Base-by-base conservation (phyloP, 2,888 invertebrate genomes). In the Torymus tubicola region DNA sequence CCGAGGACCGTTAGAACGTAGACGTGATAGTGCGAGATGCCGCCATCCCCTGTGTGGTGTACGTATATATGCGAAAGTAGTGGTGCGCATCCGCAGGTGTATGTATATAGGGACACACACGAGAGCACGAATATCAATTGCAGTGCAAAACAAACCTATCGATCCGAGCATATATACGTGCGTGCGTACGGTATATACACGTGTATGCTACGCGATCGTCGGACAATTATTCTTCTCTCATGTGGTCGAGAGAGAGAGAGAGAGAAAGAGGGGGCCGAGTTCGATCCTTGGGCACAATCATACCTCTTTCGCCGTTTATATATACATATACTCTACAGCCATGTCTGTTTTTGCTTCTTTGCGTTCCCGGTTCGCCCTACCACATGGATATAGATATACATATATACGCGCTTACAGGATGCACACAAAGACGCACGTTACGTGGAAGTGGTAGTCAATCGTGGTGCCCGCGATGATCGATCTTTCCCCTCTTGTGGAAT, bases 381-480 rank as follows among this genome's bases (percentile, higher is more conserved):
- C 13, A 50, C 13, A 1, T 18, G 16, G 67, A 10, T 69, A 14
- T 16, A 18, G 14, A 16, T 21, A 11, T 12, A 12, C n/a, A 2
- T 21, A n/a, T 21, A 21, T 11, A 4, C 61, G 50, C 10, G 64
- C 50, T 16, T 14, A 16, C 21, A 65, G 31, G n/a, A 12, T 24
- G 31, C 2, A 63, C 61, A 61, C 61, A 72, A 63, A 72, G 24
- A 60, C 52, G 60, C 75, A 68, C 60, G 52, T 67, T 75, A 68
- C 68, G 60, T 75, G 75, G 67, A 75, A 75, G 75, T 75, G 75
- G 67, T 68, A 75, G 75, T 68, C 67, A 68, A 75, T 75, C 58
- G 67, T 8, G 31, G 5, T 3, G 31, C 31, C 31, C n/a, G 5
- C 52, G 65, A 74, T 67, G 74, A 74, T 65, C 65, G 65, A 74